A percentile compares a stretch with the other conserved stretches of the same genome.
phyloP scores from a whole-genome alignment of 2,113 vertebrate species.

The Gasterosteus nipponicus region DNA sequence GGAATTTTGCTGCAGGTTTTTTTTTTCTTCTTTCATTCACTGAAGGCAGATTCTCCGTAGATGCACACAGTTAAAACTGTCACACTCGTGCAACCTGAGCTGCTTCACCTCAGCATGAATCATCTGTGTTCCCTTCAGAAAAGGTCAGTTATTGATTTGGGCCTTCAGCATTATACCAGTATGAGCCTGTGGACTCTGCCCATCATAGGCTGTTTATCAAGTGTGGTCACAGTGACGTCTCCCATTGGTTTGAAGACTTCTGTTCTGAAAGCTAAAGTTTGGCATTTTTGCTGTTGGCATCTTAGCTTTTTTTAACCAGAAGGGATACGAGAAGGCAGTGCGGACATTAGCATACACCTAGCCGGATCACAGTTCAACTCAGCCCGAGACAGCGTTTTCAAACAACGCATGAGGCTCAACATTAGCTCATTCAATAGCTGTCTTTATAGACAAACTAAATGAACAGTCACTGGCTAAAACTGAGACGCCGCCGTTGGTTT shows the following conservation, averaged over 20 bases:
- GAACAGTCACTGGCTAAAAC: too few relatives aligned
- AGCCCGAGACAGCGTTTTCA: neutral
- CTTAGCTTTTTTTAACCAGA: too few relatives aligned
- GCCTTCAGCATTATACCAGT: neutral
- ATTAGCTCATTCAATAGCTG: neutral
- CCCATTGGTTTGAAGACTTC: neutral
- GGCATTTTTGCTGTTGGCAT: neutral
- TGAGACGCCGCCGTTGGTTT: neutral
- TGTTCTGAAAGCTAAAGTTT: neutral
- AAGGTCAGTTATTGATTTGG: slow-evolving; percentile 9
- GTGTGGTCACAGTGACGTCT: neutral
- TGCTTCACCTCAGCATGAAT: slow-evolving; percentile 17
- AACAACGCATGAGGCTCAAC: neutral
- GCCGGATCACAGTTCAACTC: neutral
- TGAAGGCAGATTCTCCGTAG: slow-evolving; percentile 43
- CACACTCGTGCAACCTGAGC: slow-evolving; percentile 12
- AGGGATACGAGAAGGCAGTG: too few relatives aligned
- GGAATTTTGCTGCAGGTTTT: slow-evolving; percentile 75
- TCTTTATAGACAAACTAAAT: too few relatives aligned
- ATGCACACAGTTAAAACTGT: slow-evolving; percentile 51
- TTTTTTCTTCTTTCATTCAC: slow-evolving; percentile 74
- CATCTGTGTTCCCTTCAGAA: neutral
- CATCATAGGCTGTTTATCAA: neutral
- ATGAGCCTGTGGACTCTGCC: neutral
- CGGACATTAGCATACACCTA: neutral